Base-by-base conservation (phyloP, 1,140 invertebrate genomes). In the Cydia pomonella region DNA sequence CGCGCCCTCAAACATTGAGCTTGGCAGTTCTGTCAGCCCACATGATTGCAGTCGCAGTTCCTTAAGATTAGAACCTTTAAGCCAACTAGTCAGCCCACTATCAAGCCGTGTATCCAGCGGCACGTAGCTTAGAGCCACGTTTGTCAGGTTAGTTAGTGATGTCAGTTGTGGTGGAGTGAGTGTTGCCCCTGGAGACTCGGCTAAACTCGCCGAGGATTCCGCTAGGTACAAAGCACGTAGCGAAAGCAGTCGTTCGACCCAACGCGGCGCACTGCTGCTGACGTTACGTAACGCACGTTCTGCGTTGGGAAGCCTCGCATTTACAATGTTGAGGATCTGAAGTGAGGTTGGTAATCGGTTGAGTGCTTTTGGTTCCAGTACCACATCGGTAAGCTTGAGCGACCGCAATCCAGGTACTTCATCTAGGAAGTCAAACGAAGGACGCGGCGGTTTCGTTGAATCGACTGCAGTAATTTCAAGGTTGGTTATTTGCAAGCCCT, bases 161-260 rank as follows among this genome's bases (percentile, higher is more conserved):
- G 18, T n/a, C 53, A 59, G 21, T 59, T 59, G 53, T 3, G 53
- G 53, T 59, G 21, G 53, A 23, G 53, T 59, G 21, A 59, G 7
- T n/a, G 9, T 23, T 23, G 21, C 53, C n/a, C 21, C 53, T 23
- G 21, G 53, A 12, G 18, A 59, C 21, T 23, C 53, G 2, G 53
- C 21, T 59, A 59, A 23, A 12, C 53, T 59, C 21, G 53, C 21
- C n/a, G 53, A 59, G 6, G 53, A 59, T 59, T 59, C 53, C 10
- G 53, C 53, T 23, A 59, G 53, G n/a, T 59, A 59, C 10, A 59
- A 59, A 59, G 53, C 21, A 59, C 53, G 53, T 23, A 59, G 53
- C n/a, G 53, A 59, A 21, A 59, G 18, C 21, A 59, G 21, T 23
- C 53, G 53, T n/a, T 59, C 53, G 5, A 59, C 1, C 53, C 53